These are phyloP conservation scores for Parus major DNA, from an alignment of 2,113 vertebrate species.

Conservation along the genomic window DNA sequence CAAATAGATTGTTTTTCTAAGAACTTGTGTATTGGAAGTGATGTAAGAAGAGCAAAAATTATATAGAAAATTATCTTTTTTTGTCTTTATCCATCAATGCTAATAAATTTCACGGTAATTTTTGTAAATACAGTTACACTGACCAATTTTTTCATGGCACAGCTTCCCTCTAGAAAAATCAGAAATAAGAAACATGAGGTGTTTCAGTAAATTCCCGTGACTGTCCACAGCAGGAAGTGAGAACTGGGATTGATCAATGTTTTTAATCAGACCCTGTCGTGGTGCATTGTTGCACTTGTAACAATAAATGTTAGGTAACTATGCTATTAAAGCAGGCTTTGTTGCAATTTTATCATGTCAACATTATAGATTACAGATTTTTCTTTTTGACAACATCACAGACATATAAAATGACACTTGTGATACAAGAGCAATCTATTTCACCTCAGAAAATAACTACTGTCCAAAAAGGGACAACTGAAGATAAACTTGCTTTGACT, in stretches of 20 bases:
- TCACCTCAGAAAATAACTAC: neutral
- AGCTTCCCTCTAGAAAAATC: neutral
- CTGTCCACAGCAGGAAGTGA: neutral
- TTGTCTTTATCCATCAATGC: neutral
- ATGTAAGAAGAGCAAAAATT: neutral
- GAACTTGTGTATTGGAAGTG: neutral
- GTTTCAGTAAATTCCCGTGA: neutral
- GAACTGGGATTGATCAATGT: constrained; percentile 4
- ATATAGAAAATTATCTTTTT: neutral
- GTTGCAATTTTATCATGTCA: neutral
- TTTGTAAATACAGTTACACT: neutral
- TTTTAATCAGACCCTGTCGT: constrained; percentile 36
- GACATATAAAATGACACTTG: neutral
- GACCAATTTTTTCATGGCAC: neutral
- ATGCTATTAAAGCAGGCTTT: neutral
- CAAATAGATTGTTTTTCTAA: neutral
- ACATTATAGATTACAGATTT: neutral
- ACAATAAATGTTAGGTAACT: neutral
- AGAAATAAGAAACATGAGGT: neutral
- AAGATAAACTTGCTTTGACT: neutral
- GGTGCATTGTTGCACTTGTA: neutral
- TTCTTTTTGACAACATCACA: neutral
- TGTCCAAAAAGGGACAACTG: neutral
- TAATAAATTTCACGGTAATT: neutral
- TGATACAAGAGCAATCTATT: neutral